Evolutionary conservation across 2,797 vertebrate species (phyloP), one percentile per base, ranked within the genome.

Genomic region (Anabas testudineus): DNA sequence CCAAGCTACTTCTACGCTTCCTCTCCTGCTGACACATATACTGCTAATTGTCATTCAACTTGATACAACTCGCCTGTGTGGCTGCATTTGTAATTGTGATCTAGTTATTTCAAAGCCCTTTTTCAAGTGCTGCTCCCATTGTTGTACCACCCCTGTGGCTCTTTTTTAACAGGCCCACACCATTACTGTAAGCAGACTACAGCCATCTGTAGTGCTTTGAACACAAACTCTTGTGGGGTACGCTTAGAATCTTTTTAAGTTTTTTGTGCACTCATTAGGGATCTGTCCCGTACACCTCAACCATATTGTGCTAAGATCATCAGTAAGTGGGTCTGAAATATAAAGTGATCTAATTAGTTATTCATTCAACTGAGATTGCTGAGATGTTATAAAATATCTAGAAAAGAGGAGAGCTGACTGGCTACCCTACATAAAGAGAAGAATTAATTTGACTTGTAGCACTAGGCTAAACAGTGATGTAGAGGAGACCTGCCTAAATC

Each of bases 91-190:
- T 66, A 74, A 83, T 75, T 77, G 49, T 77, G 73, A 72, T 81
- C 54, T 57, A 65, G 21, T 82, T 72, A 79, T 78, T 85, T 83
- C 80, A 81, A 81, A 85, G 74, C 18, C 62, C 22, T 65, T 71
- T 80, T 83, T 82, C 46, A 62, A 70, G 57, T 78, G 56, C 54
- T 47, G 64, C 48, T 66, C 49, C 80, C 55, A 64, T 80, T 80
- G 69, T 72, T 74, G 61, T 45, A 61, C 68, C 47, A 65, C 28
- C 78, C 71, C 76, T 58, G 28, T 42, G 58, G 73, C 60, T 64
- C 55, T 65, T 58, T 36, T 69, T 64, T 51, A 66, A 48, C 57
- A 79, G 66, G 69, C 76, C 64, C 19, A 10, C 30, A 60, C 64
- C 47, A 78, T 75, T 71, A 81, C 68, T 66, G 62, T 67, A 52